Evolutionary conservation across 2,113 vertebrate species (phyloP).

Genomic region (Sebastes schlegelii): DNA sequence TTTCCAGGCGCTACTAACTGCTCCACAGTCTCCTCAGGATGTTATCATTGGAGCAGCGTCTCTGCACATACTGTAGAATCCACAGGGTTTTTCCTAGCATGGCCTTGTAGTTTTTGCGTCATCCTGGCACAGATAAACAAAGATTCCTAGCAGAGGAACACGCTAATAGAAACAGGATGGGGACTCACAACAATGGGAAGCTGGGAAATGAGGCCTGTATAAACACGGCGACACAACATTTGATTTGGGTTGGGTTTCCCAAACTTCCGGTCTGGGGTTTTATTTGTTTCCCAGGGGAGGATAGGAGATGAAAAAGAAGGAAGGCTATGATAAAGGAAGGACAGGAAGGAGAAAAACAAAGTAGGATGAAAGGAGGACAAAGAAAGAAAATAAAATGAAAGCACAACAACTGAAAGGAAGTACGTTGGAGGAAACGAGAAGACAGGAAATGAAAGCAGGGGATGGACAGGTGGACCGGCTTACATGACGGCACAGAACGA

Average conservation of each 20-base stretch:
- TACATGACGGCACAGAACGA: background rate
- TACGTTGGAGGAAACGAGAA: background rate
- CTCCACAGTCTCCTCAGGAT: slow-evolving; percentile 34
- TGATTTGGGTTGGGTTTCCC: slow-evolving; percentile 25
- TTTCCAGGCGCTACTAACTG: background rate
- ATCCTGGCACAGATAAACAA: slow-evolving; percentile 18
- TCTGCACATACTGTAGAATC: slow-evolving; percentile 9
- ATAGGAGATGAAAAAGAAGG: background rate
- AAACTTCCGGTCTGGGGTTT: background rate
- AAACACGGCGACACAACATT: slow-evolving; percentile 47
- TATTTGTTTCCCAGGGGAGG: background rate
- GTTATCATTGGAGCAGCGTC: slow-evolving; percentile 24
- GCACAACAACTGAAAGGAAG: background rate
- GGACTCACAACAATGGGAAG: slow-evolving; percentile 30
- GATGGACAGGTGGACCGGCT: background rate
- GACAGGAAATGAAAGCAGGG: slow-evolving; percentile 11
- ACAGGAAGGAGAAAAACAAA: background rate
- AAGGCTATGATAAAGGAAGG: background rate
- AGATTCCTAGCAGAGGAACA: slow-evolving; percentile 50
- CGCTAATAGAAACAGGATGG: slow-evolving; percentile 68
- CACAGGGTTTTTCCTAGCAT: slow-evolving; percentile 43
- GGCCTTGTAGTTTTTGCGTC: slow-evolving; percentile 43
- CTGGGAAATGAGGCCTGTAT: slow-evolving; percentile 45
- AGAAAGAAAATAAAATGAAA: background rate
- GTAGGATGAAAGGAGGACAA: background rate